Evolutionary conservation across 2,888 invertebrate genomes (phyloP).

Genomic region (Limnephilus marmoratus): DNA sequence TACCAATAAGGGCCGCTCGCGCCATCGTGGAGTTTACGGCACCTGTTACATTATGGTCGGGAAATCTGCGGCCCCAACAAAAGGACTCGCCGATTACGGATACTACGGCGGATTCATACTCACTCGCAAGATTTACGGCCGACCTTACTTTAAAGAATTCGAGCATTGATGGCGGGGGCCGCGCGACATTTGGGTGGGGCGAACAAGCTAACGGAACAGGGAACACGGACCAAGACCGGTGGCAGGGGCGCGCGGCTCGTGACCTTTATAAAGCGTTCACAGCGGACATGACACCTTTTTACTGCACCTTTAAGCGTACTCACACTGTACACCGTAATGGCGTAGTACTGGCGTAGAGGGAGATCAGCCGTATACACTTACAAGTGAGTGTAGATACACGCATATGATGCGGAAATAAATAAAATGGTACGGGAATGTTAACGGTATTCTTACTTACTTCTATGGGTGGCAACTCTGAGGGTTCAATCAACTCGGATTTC

Average conservation of each 20-base stretch:
- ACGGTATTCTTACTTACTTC: too few relatives aligned
- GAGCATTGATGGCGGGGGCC: constrained; percentile 38
- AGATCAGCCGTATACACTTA: neutral
- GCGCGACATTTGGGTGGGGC: constrained; percentile 16
- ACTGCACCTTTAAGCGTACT: neutral
- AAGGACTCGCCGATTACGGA: constrained; percentile 41
- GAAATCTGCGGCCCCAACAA: constrained; percentile 48
- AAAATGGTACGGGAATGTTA: neutral
- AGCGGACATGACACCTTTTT: neutral
- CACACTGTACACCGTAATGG: neutral
- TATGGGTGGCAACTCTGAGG: too few relatives aligned
- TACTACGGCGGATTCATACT: constrained; percentile 43
- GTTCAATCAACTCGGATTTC: too few relatives aligned
- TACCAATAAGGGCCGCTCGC: neutral
- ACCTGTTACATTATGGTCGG: constrained; percentile 54
- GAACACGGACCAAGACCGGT: neutral
- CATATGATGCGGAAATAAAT: neutral
- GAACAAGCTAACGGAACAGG: neutral
- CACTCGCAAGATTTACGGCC: constrained; percentile 47
- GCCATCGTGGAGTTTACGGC: constrained; percentile 47
- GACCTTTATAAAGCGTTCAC: constrained; percentile 28
- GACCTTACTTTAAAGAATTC: constrained; percentile 38
- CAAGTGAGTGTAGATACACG: too few relatives aligned
- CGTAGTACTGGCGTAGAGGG: neutral
- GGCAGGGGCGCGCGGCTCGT: neutral